Base-by-base conservation (phyloP, 2,113 vertebrate genomes). In the Ptilorrhoa leucosticta region DNA sequence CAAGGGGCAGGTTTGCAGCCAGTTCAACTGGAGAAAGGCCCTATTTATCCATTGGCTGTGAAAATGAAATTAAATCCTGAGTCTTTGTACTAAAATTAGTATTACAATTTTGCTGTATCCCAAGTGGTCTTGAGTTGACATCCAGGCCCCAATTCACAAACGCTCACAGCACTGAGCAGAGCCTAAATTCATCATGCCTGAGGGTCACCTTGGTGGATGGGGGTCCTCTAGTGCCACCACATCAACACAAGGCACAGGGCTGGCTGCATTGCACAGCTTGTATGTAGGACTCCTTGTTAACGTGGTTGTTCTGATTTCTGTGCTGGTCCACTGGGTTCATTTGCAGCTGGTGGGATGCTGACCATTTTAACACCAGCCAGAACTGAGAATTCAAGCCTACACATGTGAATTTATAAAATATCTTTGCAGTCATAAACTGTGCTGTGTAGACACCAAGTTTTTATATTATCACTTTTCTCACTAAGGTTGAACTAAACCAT, bases 141-240 rank as follows among this genome's bases (percentile, higher is more conserved):
- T 12, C 6, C 18, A 86, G 40, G 20, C 23, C 15, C 53, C 57
- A 60, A 73, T 33, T 73, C 2, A 15, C 24, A 72, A 56, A 8
- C 1, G 1, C 22, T 33, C 18, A 76, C 16, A 53, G 21, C 20
- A 1, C 0, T 15, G 27, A 73, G 31, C 20, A 79, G 26, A 73
- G 58, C 51, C 13, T 39, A 63, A 63, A 47, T 53, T 71, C 10
- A 10, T 54, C 1, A 0, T 23, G 44, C 2, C 11, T 56, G 42
- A 54, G 22, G 27, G 31, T 81, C 30, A 11, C 19, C 61, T 57
- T 27, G 9, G 18, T 47, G 45, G 14, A 44, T n/a, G 19, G 7
- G 9, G 5, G 3, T 64, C 13, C 39, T 56, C n/a, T 39, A 21
- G n/a, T 33, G 58, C 48, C 39, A 40, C 9, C 27, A 39, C 40